Conservation (phyloP, 2,888 invertebrate genomes). For the Lapara coniferarum region DNA sequence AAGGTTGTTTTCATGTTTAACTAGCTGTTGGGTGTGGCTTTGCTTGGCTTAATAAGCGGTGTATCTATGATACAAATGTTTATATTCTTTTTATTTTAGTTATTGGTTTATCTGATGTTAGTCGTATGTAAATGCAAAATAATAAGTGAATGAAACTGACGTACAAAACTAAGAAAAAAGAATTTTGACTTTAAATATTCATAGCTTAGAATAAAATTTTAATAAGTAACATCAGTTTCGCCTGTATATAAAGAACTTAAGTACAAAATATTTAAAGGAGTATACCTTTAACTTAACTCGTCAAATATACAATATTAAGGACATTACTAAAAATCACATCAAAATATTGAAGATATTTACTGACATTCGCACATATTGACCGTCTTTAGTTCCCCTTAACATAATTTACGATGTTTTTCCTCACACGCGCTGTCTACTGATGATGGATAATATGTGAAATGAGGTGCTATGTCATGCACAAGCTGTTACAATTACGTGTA, state of each 20-base stretch:
- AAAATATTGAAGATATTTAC: background rate
- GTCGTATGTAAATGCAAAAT: too few species aligned
- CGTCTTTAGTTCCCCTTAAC: constrained; percentile 6
- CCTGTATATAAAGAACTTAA: too few species aligned
- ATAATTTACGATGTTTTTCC: constrained; percentile 28
- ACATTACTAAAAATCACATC: background rate
- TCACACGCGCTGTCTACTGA: constrained; percentile 29
- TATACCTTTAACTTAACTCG: too few species aligned
- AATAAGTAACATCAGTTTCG: too few species aligned
- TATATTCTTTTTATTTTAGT: too few species aligned
- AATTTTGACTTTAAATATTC: too few species aligned
- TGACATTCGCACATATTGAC: background rate
- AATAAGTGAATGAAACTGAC: too few species aligned
- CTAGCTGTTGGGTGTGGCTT: background rate
- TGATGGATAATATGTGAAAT: constrained; percentile 46
- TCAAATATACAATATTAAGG: too few species aligned
- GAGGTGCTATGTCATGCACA: constrained; percentile 43
- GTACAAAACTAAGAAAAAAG: too few species aligned
- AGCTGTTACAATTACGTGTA: constrained; percentile 37
- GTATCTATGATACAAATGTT: background rate
- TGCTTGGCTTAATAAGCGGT: background rate
- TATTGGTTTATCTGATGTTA: too few species aligned
- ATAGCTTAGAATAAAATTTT: too few species aligned
- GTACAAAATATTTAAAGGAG: too few species aligned
- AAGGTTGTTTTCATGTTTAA: background rate